Percentiles rank a stretch among this genome's conserved stretches.
phyloP scores from a whole-genome alignment of 30 jellyfish, hydroid and myxozoan species.

The Pseudorhiza aurosa region DNA sequence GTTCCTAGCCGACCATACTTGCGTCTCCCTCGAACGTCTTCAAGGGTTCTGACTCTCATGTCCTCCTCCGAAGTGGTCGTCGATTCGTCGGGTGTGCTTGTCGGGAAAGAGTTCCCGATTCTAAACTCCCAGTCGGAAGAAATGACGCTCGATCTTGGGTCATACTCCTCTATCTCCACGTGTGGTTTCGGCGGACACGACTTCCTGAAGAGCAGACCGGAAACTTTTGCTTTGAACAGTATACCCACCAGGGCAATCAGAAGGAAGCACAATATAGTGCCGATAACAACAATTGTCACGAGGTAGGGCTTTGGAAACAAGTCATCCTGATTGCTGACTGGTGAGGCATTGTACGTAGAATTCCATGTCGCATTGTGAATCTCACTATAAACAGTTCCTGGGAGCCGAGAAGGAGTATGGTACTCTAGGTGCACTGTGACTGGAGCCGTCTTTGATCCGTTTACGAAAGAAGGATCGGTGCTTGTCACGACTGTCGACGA shows the following conservation, averaged over 20 bases:
- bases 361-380: constrained; percentile 20
- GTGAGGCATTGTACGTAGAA: constrained; percentile 36
- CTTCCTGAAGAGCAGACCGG: constrained; percentile 74
- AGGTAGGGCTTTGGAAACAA: constrained; percentile 93
- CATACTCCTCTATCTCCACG: constrained; percentile 95
- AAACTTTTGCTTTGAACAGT: constrained; percentile 78
- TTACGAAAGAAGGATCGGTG: not conserved
- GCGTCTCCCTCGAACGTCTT: constrained; percentile 84
- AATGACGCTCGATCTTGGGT: constrained; percentile 93
- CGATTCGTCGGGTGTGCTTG: constrained; percentile 98
- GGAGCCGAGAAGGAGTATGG: not conserved
- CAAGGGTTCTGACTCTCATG: constrained; percentile 90
- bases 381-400: not conserved
- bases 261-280: constrained; percentile 86
- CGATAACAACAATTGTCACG: constrained; percentile 85
- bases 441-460: not conserved
- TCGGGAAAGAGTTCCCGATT: constrained; percentile 90
- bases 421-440: not conserved
- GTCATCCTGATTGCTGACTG: constrained; percentile 73
- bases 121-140: constrained; percentile 98
- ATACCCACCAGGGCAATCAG: constrained; percentile 79
- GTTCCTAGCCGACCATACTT: constrained; percentile 77
- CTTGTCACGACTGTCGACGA: not conserved
- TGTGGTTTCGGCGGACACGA: constrained; percentile 92
- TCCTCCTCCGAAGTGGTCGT: constrained; percentile 94